These are phyloP conservation scores for Rissa tridactyla DNA, from an alignment of 2,113 vertebrate species.

Conservation along the genomic window DNA sequence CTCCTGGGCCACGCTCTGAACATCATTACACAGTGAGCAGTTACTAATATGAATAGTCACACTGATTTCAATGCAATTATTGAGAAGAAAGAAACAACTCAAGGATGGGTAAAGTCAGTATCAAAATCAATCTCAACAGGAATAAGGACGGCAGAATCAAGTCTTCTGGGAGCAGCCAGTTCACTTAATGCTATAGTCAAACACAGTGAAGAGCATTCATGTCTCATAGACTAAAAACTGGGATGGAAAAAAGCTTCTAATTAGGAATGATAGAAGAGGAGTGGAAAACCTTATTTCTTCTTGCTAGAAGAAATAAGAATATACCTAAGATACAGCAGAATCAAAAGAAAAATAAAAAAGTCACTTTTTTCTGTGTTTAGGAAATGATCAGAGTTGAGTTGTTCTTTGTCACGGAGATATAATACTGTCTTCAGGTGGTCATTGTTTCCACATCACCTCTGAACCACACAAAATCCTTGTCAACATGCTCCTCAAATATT, in stretches of 20 bases:
- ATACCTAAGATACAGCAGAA: not conserved
- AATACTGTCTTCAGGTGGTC: conserved; percentile 40
- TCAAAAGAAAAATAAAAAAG: not conserved
- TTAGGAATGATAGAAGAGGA: conserved; percentile 41
- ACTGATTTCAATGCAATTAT: conserved; percentile 40
- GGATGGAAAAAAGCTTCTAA: conserved; percentile 19
- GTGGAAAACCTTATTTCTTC: conserved; percentile 34
- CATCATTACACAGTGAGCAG: not conserved
- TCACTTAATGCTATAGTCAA: not conserved
- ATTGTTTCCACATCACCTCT: conserved; percentile 44
- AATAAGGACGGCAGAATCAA: conserved; percentile 3
- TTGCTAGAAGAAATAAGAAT: conserved; percentile 41
- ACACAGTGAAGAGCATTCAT: not conserved
- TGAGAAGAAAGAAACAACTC: not conserved
- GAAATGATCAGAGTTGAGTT: conserved; percentile 8
- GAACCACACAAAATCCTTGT: conserved; percentile 2
- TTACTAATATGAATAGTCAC: not conserved
- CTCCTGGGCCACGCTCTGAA: not conserved
- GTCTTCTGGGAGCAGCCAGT: not conserved
- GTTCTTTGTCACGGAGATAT: not conserved
- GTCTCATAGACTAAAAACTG: conserved; percentile 27
- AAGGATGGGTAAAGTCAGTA: not conserved
- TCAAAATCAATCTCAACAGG: conserved; percentile 16
- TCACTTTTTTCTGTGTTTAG: not conserved
- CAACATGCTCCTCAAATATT: conserved; percentile 37